A percentile compares a stretch with the other conserved stretches of the same genome.
phyloP scores from a whole-genome alignment of 1,140 invertebrate species.

The Ctenoplectra terminalis region DNA sequence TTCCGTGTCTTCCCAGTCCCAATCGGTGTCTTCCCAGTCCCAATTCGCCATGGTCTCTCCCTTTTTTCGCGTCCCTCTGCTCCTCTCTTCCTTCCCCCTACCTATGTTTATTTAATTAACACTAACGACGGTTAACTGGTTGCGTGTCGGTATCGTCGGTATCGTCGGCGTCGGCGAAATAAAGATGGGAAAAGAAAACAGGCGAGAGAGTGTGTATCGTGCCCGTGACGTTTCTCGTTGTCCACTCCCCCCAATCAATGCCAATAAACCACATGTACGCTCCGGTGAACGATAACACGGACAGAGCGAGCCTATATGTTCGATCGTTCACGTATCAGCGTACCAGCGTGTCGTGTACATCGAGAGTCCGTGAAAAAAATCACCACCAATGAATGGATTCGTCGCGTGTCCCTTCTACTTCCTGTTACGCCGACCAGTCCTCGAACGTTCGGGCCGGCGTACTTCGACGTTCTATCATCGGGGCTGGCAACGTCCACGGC shows the following conservation, averaged over 20 bases:
- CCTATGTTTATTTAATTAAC: constrained; percentile 11
- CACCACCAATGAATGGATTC: constrained; percentile 26
- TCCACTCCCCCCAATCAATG: constrained; percentile 25
- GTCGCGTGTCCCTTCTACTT: constrained; percentile 36
- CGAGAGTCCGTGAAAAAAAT: not conserved
- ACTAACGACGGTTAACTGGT: no score
- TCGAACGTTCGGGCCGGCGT: constrained; percentile 27
- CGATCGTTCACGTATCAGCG: constrained; percentile 19
- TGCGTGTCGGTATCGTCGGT: not conserved
- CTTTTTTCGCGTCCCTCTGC: not conserved
- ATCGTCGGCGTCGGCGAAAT: not conserved
- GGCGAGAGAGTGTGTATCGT: not conserved
- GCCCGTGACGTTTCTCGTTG: not conserved
- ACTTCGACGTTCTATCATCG: constrained; percentile 26
- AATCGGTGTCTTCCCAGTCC: constrained; percentile 64
- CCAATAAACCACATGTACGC: constrained; percentile 40
- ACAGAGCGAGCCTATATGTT: constrained; percentile 3
- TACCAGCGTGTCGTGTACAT: not conserved
- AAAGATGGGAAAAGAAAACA: not conserved
- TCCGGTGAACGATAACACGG: constrained; percentile 18
- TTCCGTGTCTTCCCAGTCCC: constrained; percentile 83
- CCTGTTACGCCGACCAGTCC: constrained; percentile 39
- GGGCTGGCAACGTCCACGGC: not conserved
- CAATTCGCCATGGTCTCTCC: constrained; percentile 22
- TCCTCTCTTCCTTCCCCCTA: not conserved